Base-by-base conservation (phyloP, 2,888 invertebrate genomes). In the Taphrorychus bicolor region DNA sequence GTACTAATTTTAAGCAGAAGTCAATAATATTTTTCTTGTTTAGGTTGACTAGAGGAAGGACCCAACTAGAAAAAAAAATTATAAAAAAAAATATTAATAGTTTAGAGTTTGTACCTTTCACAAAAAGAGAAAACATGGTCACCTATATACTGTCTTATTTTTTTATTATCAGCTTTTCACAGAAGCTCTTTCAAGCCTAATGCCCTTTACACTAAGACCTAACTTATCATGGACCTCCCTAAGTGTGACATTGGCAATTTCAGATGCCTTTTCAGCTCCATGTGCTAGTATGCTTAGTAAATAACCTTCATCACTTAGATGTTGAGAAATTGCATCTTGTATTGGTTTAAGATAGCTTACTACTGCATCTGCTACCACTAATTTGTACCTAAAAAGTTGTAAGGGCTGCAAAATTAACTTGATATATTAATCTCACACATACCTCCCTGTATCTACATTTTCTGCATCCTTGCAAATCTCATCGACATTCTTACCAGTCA, bases 401-500 rank as follows among this genome's bases (percentile, higher is more conserved):
- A n/a, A n/a, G n/a, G n/a, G n/a, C n/a, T 18, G 24, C 5, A n/a
- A 14, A 48, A 48, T 5, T 48, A 48, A 11, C 14, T 14, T 45
- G 2, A 59, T n/a, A n/a, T n/a, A 16, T 24, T 16, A 24, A 59
- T n/a, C 32, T 32, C 7, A 19, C 40, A 32, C 24, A 32, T 85
- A 90, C 86, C 89, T 85, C 76, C 89, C 92, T 52, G 95, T 97
- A 79, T 91, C 89, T 45, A 93, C 78, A 7, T 83, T 83, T 63
- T 82, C 80, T 16, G 84, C 87, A 79, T 93, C 90, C 70, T 85
- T 83, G 73, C 91, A 89, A 68, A 93, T 91, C 73, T 90, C 86
- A 71, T 91, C 88, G 2, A 89, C 84, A 57, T 85, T 80, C 80
- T 87, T 84, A 51, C 88, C 91, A 16, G 88, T 87, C 17, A 93